Base-by-base conservation (phyloP, 2,888 invertebrate genomes). In the Pachydiplax longipennis region DNA sequence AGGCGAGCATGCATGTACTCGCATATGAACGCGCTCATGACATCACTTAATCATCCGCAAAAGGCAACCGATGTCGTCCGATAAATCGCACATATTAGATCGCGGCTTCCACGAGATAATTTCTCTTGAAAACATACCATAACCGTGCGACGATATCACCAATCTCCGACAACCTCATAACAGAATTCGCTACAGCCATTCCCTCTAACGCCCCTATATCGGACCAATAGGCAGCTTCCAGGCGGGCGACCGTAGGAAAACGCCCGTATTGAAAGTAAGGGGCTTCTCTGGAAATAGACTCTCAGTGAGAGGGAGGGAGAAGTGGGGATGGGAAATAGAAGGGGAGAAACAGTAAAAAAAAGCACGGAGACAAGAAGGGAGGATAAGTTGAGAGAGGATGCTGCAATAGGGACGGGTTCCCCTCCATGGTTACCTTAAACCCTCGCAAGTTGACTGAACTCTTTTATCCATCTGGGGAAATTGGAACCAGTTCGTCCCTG, bases 251-350 rank as follows among this genome's bases (percentile, higher is more conserved):
- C 65, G 65, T 65, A n/a, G 65, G 65, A 65, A n/a, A 10, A 8
- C n/a, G n/a, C 12, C n/a, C n/a, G 73, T 73, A 73, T 73, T 73
- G 73, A 73, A 65, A 65, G 65, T 65, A 83, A 61, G 87, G 37
- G 37, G 87, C 61, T 37, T n/a, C 65, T 87, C 87, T 87, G 87
- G 37, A 87, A 87, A 87, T 87, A 87, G 87, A 87, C 61, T 61
- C 87, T 65, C 83, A 58, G 53, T 53, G 83, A 18, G 83, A 83
- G 61, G 37, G 3, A 35, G 61, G 37, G 58, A 37, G 83, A 40
- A 40, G n/a, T n/a, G 37, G 40, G 48, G 48, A 25, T 18, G 10
- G 53, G 18, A 15, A 35, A 8, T 18, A 12, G 18, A 83, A 22
- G 22, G 61, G 53, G n/a, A 25, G 35, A 6, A 65, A 65, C 25